Conservation (phyloP, 2,888 invertebrate genomes). For the Dryobotodes eremita region DNA sequence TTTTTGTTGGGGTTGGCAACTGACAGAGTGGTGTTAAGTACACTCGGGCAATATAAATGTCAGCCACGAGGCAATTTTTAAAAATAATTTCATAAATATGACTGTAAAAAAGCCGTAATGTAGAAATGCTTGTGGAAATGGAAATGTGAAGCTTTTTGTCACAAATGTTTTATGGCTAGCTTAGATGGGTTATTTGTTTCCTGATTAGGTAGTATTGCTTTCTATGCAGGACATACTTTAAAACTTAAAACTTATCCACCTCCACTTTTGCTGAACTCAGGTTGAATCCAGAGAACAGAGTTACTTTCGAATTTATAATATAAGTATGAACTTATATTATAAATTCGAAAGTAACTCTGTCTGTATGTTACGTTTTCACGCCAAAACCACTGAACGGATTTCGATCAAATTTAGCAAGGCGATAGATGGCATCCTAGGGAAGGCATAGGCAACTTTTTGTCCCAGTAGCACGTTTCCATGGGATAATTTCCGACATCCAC, state of each 20-base stretch:
- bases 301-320: too few relatives aligned
- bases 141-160: conserved; percentile 29
- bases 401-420: too few relatives aligned
- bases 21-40: conserved; percentile 56
- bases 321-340: too few relatives aligned
- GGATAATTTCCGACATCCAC: too few relatives aligned
- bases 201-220: not conserved
- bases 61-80: conserved; percentile 30
- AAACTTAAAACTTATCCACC: not conserved
- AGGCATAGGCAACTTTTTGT: too few relatives aligned
- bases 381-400: too few relatives aligned
- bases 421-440: too few relatives aligned
- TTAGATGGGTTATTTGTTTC: not conserved
- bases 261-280: not conserved
- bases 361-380: too few relatives aligned
- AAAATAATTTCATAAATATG: conserved; percentile 52
- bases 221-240: not conserved
- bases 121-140: conserved; percentile 23
- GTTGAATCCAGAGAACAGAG: too few relatives aligned
- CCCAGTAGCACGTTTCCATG: too few relatives aligned
- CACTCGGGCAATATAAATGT: conserved; percentile 50
- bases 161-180: not conserved
- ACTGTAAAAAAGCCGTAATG: conserved; percentile 37
- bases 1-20: conserved; percentile 49
- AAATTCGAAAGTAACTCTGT: too few relatives aligned